Base-by-base conservation (phyloP, 1,140 invertebrate species). In the Hetaerina americana region DNA sequence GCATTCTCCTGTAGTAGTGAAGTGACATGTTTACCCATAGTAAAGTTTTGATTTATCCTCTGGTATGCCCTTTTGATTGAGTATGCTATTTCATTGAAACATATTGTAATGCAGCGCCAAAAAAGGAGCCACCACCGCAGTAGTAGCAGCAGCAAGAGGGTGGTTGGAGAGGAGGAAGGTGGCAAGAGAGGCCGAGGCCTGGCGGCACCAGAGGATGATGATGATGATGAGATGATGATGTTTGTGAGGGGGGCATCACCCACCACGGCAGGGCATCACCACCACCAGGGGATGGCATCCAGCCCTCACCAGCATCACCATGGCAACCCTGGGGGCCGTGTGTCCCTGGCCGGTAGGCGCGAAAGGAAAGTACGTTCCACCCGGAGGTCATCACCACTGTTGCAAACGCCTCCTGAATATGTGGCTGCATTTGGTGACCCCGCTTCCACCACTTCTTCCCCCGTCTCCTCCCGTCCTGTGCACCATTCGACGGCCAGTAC, bases 171-270 rank as follows among this genome's bases (percentile, higher is more conserved):
- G 67, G 75, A 76, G 74, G 79, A 80, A 77, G 82, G 73, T 71
- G 66, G 57, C 15, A 57, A 24, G n/a, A 22, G 25, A 26, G 57
- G 28, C 57, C 66, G 29, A 75, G 77, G 22, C 75, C 75, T 25
- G 72, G 82, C 78, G 69, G 81, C 80, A 2, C 84, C 83, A 73
- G 84, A 85, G 27, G 83, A 85, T 69, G 87, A 88, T 74, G 85
- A 90, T 69, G 88, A 90, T 78, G 90, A 93, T 76, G 89, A 87
- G 75, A 90, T 92, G 78, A 89, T 91, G 87, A 81, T 92, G 76
- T 91, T 89, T 78, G 84, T 92, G 5, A 83, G 91, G 57, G 90
- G 91, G 68, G 90, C 89, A 29, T 84, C 84, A n/a, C 84, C 84
- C 10, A 73, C 80, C 5, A 79, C 78, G 22, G 81, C 80, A 73